Conservation (phyloP, 2,113 vertebrate genomes). For the Pteronura brasiliensis region DNA sequence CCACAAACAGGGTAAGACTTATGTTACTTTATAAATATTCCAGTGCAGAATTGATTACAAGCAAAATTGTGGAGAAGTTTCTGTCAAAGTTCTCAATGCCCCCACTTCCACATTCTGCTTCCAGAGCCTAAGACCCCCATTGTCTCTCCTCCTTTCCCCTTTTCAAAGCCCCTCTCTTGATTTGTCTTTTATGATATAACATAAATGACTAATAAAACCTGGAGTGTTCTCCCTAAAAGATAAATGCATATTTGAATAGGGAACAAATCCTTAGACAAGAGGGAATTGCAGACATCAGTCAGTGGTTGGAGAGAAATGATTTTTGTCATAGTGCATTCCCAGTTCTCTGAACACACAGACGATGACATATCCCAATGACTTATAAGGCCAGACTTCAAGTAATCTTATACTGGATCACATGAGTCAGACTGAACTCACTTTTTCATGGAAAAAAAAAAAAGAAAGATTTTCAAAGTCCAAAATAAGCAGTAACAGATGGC, state of each 20-base stretch:
- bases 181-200: neutral
- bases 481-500: neutral
- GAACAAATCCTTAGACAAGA: neutral
- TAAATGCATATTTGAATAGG: neutral
- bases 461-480: neutral
- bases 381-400: neutral
- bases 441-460: neutral
- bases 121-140: neutral
- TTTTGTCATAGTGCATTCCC: conserved; percentile 46
- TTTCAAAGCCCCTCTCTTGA: neutral
- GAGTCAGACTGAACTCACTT: conserved; percentile 31
- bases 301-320: neutral
- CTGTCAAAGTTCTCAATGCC: neutral
- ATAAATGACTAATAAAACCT: neutral
- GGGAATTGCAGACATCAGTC: neutral
- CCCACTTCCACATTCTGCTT: neutral
- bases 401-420: neutral
- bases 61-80: neutral
- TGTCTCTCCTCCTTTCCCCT: neutral
- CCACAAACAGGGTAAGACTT: neutral
- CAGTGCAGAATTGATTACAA: neutral
- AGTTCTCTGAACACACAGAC: conserved; percentile 26
- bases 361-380: neutral
- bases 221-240: neutral
- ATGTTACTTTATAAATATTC: neutral